These are phyloP conservation scores for Phymastichus coffea DNA, from an alignment of 1,140 invertebrate species.

Conservation along the genomic window DNA sequence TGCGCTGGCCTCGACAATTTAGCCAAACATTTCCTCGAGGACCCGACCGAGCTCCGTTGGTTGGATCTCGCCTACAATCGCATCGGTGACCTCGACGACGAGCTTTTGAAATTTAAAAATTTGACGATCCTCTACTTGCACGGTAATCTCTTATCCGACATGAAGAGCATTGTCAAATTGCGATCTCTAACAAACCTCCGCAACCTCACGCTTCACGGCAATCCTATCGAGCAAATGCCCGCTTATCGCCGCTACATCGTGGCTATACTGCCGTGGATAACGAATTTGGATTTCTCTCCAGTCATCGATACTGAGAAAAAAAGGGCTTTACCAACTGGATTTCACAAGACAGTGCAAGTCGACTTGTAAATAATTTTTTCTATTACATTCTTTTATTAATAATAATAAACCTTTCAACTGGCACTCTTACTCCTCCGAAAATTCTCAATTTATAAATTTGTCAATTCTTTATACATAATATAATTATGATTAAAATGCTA, in stretches of 20 bases:
- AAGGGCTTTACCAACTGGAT: slow-evolving; percentile 39
- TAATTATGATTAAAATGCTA: slow-evolving; percentile 18
- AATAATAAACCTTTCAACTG: slow-evolving; percentile 17
- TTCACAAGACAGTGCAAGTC: slow-evolving; percentile 38
- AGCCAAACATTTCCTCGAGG: slow-evolving; percentile 45
- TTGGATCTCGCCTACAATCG: slow-evolving; percentile 60
- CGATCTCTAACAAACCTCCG: slow-evolving; percentile 48
- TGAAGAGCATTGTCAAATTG: slow-evolving; percentile 51
- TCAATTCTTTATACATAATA: slow-evolving; percentile 14
- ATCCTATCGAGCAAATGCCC: slow-evolving; percentile 54
- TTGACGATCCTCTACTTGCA: slow-evolving; percentile 57
- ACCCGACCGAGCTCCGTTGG: slow-evolving; percentile 54
- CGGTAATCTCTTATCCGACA: slow-evolving; percentile 55
- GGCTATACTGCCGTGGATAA: slow-evolving; percentile 54
- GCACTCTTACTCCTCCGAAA: slow-evolving; percentile 5
- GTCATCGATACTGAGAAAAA: slow-evolving; percentile 44
- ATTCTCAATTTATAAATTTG: slow-evolving; percentile 20
- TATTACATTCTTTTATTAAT: slow-evolving; percentile 31
- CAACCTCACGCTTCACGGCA: slow-evolving; percentile 59
- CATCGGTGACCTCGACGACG: slow-evolving; percentile 52
- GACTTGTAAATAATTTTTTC: slow-evolving; percentile 17
- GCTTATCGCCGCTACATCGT: slow-evolving; percentile 55
- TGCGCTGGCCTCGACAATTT: slow-evolving; percentile 47
- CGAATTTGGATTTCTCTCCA: slow-evolving; percentile 55
- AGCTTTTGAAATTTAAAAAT: slow-evolving; percentile 44